Evolutionary conservation across 2,113 vertebrate genomes (phyloP).

Genomic region (Scalopus aquaticus): DNA sequence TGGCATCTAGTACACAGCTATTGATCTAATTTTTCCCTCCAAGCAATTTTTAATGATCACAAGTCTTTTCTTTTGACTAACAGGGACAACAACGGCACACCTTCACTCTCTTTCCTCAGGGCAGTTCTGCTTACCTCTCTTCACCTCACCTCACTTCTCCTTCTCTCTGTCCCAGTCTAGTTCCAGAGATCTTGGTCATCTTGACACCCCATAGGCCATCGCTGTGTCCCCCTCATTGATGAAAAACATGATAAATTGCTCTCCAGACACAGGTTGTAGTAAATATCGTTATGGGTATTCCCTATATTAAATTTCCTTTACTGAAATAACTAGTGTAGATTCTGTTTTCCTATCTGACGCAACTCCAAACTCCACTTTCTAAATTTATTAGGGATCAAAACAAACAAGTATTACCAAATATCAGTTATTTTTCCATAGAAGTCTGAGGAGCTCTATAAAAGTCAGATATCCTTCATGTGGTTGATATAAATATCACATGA

Average conservation of each 20-base stretch:
- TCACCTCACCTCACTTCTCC: neutral
- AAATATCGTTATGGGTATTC: neutral
- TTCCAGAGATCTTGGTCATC: neutral
- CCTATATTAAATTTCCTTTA: conserved; percentile 20
- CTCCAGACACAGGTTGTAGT: neutral
- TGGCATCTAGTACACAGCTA: neutral
- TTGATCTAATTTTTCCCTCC: neutral
- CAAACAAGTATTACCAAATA: neutral
- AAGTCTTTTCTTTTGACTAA: neutral
- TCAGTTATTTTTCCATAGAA: neutral
- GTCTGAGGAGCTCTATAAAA: neutral
- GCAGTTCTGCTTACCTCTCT: neutral
- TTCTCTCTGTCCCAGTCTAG: neutral
- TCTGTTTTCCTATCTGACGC: neutral
- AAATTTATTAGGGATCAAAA: neutral
- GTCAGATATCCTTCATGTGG: neutral
- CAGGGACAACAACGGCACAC: neutral
- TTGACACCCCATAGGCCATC: neutral
- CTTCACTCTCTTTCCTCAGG: neutral
- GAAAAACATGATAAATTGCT: neutral
- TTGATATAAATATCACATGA: neutral
- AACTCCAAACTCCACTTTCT: neutral
- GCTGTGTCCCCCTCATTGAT: neutral
- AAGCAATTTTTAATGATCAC: neutral
- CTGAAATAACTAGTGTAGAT: neutral